These are phyloP conservation scores for Sorex araneus DNA, from an alignment of 2,113 vertebrate genomes.

Conservation along the genomic window DNA sequence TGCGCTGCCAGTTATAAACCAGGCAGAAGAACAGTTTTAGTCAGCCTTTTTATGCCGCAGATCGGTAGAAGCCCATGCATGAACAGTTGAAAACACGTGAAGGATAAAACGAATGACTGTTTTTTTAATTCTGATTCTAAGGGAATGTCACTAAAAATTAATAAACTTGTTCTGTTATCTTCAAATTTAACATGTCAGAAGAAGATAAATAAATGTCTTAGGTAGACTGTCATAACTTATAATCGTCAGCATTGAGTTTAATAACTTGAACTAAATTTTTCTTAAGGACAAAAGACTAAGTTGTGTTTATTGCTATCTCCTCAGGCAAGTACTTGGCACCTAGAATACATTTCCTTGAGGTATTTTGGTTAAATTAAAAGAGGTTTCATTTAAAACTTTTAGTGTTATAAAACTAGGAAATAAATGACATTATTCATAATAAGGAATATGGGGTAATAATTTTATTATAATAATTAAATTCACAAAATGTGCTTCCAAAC, in stretches of 20 bases:
- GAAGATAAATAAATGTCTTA: neutral
- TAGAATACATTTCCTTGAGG: neutral
- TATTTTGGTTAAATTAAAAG: conserved; percentile 27
- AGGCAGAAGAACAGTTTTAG: too few relatives aligned
- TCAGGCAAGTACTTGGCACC: neutral
- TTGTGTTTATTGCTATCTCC: neutral
- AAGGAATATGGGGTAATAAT: neutral
- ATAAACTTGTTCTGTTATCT: too few relatives aligned
- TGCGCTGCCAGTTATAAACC: too few relatives aligned
- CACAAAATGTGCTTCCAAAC: neutral
- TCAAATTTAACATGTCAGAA: conserved; percentile 28
- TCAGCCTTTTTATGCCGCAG: too few relatives aligned
- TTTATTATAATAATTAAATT: conserved; percentile 28
- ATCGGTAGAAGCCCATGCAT: neutral
- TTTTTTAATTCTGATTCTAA: neutral
- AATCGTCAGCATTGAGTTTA: conserved; percentile 9
- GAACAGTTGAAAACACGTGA: neutral
- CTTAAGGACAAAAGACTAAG: neutral
- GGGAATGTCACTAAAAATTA: neutral
- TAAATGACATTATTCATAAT: neutral
- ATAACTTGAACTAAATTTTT: neutral
- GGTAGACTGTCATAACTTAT: neutral
- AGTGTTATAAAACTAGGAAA: conserved; percentile 11
- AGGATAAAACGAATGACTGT: neutral
- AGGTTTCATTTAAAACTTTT: conserved; percentile 2